Evolutionary conservation across 1,140 invertebrate species (phyloP), one percentile per base, ranked within the genome.

Genomic region (Delia radicum): DNA sequence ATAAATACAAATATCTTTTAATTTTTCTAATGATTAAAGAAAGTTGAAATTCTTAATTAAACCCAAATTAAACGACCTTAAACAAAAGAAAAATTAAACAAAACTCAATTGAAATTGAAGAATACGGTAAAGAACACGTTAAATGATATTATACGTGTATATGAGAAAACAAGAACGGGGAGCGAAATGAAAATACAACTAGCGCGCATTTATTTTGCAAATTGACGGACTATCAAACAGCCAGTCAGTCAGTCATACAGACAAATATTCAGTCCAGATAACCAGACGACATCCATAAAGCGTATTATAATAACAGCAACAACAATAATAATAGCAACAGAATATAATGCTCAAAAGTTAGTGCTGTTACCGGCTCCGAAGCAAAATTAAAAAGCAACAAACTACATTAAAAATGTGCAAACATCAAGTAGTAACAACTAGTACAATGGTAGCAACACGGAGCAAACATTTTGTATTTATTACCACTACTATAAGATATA

Each of bases 321-420:
- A 67, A 18, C n/a, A 29, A 67, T 28, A 67, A 18, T 6, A 67
- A 28, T 18, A 48, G 46, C 46, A 55, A 55, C 46, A 55, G 46
- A 55, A 21, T 24, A 24, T 5, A 55, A 24, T 55, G 18, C 3
- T 7, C 18, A 55, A 10, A 55, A 55, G 48, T 55, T 24, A 18
- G 8, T 55, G 5, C 21, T 55, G 18, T 55, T 55, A n/a, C 48
- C 48, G 48, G 48, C 48, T 55, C 48, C 15, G 48, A 55, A 55
- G 24, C 48, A 55, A 55, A 48, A 55, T n/a, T 10, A 6, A 69
- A 69, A 69, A 69, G 65, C 31, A 69, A 69, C 65, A 69, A 37
- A 37, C 65, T 33, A 69, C n/a, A 69, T 33, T 33, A 37, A 10
- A 69, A 29, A 67, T 67, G n/a, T 18, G 0, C 26, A 12, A 31